Conservation (phyloP, 2,113 vertebrate species). For the Dipodomys merriami region DNA sequence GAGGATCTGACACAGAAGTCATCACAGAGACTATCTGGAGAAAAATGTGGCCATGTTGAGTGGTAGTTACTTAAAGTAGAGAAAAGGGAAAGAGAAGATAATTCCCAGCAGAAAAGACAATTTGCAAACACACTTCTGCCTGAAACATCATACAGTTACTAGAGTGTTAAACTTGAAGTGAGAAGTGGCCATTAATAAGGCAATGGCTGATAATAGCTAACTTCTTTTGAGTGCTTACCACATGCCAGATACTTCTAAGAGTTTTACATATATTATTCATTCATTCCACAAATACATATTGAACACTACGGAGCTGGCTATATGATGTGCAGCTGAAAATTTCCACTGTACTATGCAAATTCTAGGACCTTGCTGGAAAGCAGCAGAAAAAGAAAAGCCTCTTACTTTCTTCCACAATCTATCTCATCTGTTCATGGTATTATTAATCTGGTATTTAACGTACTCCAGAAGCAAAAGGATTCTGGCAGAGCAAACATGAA, state of each 20-base stretch:
- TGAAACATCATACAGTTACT: neutral
- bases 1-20: neutral
- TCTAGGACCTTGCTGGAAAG: neutral
- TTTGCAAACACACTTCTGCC: neutral
- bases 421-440: neutral
- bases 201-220: neutral
- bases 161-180: conserved; percentile 41
- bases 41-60: neutral
- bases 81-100: conserved; percentile 36
- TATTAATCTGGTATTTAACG: conserved; percentile 19
- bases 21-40: neutral
- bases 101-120: conserved; percentile 1
- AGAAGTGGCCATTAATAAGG: conserved; percentile 28
- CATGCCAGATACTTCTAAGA: conserved; percentile 17
- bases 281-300: conserved; percentile 20
- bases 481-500: neutral
- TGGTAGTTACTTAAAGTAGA: neutral
- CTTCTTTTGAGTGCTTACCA: neutral
- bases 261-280: conserved; percentile 30
- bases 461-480: neutral
- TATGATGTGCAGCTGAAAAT: neutral
- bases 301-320: neutral
- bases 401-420: neutral
- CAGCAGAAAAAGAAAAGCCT: neutral
- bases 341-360: neutral